These are phyloP conservation scores for Brenthis hecate DNA, from an alignment of 2,888 invertebrate genomes.

Conservation along the genomic window DNA sequence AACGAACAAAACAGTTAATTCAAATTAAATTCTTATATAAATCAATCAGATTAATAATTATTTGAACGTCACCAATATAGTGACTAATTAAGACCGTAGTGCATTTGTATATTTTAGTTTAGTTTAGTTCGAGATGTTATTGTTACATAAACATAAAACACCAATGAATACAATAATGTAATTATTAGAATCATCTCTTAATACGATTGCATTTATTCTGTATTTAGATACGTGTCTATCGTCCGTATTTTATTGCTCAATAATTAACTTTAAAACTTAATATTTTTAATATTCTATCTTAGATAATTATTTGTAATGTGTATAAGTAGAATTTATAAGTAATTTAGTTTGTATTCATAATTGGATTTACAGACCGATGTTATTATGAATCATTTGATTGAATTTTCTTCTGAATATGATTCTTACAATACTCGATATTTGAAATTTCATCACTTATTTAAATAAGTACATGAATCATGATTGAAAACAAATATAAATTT, in stretches of 20 bases:
- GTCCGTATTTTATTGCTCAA: constrained; percentile 64
- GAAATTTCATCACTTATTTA: too few species aligned
- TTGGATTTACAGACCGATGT: constrained; percentile 33
- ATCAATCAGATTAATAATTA: background rate
- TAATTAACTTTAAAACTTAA: constrained; percentile 44
- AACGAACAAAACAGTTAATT: too few species aligned
- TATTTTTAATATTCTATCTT: constrained; percentile 45
- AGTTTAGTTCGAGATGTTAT: constrained; percentile 35
- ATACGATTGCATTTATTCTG: constrained; percentile 59
- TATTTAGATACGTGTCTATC: constrained; percentile 50
- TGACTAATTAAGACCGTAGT: constrained; percentile 3
- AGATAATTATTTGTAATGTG: constrained; percentile 45
- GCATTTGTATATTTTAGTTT: constrained; percentile 32
- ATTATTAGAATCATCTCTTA: constrained; percentile 48
- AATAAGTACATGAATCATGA: background rate
- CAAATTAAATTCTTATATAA: background rate
- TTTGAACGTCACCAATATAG: background rate
- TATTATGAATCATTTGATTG: constrained; percentile 3
- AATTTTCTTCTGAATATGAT: background rate
- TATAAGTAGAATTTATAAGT: constrained; percentile 48
- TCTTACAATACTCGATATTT: background rate
- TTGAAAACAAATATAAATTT: background rate
- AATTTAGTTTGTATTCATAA: constrained; percentile 42
- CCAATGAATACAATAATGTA: constrained; percentile 67
- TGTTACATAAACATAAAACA: constrained; percentile 48